phyloP scores from a whole-genome alignment of 2,113 vertebrate species.

The Thamnaconus septentrionalis region DNA sequence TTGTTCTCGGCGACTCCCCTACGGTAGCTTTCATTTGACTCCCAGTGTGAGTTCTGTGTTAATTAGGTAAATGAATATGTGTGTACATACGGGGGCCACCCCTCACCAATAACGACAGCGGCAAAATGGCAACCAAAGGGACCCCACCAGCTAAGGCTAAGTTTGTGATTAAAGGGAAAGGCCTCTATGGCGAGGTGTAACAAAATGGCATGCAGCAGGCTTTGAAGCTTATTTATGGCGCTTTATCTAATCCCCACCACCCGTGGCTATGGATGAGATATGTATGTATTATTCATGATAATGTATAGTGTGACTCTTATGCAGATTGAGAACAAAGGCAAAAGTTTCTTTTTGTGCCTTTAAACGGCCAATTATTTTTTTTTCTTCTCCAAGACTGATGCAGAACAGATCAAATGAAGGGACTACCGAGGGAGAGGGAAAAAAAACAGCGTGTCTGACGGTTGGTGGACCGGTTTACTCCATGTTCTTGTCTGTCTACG shows the following conservation, averaged over 20 bases:
- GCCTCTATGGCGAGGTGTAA: slow-evolving; percentile 70
- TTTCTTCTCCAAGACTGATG: slow-evolving; percentile 55
- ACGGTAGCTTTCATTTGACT: slow-evolving; percentile 71
- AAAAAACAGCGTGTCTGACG: slow-evolving; percentile 38
- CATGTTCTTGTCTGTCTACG: slow-evolving; percentile 46
- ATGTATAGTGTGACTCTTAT: slow-evolving; percentile 73
- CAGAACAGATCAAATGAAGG: slow-evolving; percentile 52
- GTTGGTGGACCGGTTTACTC: slow-evolving; percentile 40
- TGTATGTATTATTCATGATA: slow-evolving; percentile 79
- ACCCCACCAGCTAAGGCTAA: slow-evolving; percentile 65
- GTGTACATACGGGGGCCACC: slow-evolving; percentile 61
- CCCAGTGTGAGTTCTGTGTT: slow-evolving; percentile 75
- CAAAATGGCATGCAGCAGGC: slow-evolving; percentile 62
- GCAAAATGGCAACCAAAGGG: slow-evolving; percentile 69
- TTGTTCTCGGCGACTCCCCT: slow-evolving; percentile 72
- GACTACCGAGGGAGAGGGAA: neutral
- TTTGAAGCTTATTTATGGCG: slow-evolving; percentile 78
- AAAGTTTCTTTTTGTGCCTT: slow-evolving; percentile 65
- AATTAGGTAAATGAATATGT: slow-evolving; percentile 77
- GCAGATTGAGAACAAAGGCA: slow-evolving; percentile 75
- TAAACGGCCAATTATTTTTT: slow-evolving; percentile 74
- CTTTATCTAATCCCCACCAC: slow-evolving; percentile 74
- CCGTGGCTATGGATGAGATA: slow-evolving; percentile 71
- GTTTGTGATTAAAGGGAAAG: slow-evolving; percentile 75
- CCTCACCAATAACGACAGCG: slow-evolving; percentile 59